Base-by-base conservation (phyloP, 1,140 invertebrate species). In the Cherax quadricarinatus region DNA sequence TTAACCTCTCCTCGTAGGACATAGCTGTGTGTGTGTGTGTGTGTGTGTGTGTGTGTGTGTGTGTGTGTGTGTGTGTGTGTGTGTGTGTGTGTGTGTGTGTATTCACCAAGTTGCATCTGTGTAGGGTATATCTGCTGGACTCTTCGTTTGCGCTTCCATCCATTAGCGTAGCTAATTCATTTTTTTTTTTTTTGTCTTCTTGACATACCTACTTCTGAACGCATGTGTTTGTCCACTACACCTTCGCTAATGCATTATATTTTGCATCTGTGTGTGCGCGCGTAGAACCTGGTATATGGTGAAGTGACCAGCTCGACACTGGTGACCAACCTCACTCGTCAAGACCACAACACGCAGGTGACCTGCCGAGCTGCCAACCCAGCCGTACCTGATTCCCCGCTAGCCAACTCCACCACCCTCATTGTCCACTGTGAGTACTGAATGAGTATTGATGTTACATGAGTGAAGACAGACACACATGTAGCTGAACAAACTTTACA, bases 361-460 rank as follows among this genome's bases (percentile, higher is more conserved):
- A 83, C 80, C 73, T 92, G 91, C 78, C 14, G 51, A 21, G 91
- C 91, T 21, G 75, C 83, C 51, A 92, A 92, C 80, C 91, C 91
- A 21, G 91, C 86, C 18, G 86, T 84, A 6, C 86, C 91, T 1
- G 53, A 88, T 24, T n/a, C 24, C 14, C 91, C 91, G 1, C 49
- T 88, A 1, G 57, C 48, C 79, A 92, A 92, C 86, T 75, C 91
- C 24, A 92, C 91, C 80, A 60, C 57, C 4, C 82, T 92, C 41
- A 49, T 84, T 16, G 91, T 92, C 66, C 86, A 75, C 18, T 92
- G 91, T 92, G 66, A 92, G 91, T 92, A 73, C 14, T 4, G 3
- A 5, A 88, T 57, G 30, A 41, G 0, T 2, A 41, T 7, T 75
- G 53, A 49, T 70, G 41, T 12, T 5, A 80, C 30, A 70, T 51